Conservation (phyloP, 1,140 invertebrate species). For the Tetramorium parvispinum region DNA sequence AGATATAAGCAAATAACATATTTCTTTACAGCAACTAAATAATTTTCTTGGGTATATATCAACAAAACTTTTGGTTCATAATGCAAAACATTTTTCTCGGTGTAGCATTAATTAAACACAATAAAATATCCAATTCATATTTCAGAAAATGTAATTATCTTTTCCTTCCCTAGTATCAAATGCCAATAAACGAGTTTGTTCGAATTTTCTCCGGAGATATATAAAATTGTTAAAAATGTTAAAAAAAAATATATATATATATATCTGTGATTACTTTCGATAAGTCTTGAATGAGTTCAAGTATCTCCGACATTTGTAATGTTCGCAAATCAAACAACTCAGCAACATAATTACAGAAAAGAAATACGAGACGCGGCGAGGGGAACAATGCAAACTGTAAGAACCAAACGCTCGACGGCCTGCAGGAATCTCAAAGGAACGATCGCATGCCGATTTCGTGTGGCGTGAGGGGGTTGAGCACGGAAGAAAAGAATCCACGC, state of each 20-base stretch:
- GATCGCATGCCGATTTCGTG: constrained; percentile 33
- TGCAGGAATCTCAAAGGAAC: constrained; percentile 36
- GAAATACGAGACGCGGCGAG: background rate
- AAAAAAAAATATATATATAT: background rate
- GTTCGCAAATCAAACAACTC: background rate
- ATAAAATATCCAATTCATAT: background rate
- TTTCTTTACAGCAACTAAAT: no score
- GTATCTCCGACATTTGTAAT: background rate
- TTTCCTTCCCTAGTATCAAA: background rate
- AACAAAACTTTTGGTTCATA: no score
- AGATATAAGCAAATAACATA: no score
- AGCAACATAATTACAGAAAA: background rate
- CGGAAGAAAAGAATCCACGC: constrained; percentile 58
- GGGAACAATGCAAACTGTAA: constrained; percentile 6
- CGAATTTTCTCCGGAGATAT: background rate
- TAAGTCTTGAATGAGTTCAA: background rate
- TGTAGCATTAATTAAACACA: constrained; percentile 13
- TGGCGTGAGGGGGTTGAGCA: background rate
- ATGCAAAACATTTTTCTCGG: no score
- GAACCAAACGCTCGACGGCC: background rate
- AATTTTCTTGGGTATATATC: no score
- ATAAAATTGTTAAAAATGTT: constrained; percentile 22
- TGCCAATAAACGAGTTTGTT: constrained; percentile 1
- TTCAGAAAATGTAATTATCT: background rate
- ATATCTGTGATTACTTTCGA: background rate